A percentile compares a stretch with the other conserved stretches of the same genome.
Evolutionary conservation across 2,113 vertebrate species (phyloP).

Genomic region (Anhinga anhinga): DNA sequence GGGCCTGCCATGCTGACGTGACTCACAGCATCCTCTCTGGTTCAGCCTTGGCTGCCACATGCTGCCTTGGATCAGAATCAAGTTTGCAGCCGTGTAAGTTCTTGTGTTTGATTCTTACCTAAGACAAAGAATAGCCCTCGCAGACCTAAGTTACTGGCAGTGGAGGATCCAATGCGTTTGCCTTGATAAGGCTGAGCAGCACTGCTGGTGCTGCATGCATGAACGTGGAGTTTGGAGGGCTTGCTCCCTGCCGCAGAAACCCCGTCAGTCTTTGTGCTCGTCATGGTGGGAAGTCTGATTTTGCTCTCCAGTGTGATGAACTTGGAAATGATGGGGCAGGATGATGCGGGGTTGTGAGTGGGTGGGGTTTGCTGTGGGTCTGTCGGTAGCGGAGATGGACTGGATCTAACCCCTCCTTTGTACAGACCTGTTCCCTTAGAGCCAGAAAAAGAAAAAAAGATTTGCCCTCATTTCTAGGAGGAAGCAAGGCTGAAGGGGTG

Average conservation of each 20-base stretch:
- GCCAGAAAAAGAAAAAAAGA: not conserved
- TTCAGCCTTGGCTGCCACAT: rapidly evolving
- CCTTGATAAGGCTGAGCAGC: not conserved
- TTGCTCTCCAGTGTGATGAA: not conserved
- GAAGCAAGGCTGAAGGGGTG: not conserved
- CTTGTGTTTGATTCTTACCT: not conserved
- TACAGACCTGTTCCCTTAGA: not conserved
- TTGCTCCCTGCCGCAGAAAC: not conserved
- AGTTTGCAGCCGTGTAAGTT: not conserved
- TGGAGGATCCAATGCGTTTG: rapidly evolving
- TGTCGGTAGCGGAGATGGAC: not conserved
- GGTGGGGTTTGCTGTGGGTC: not conserved
- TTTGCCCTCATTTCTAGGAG: not conserved
- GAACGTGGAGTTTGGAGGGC: not conserved
- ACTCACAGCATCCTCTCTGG: not conserved
- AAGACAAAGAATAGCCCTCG: not conserved
- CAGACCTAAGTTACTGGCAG: not conserved
- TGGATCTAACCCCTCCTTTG: not conserved
- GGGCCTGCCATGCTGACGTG: rapidly evolving
- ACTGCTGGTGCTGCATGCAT: not conserved
- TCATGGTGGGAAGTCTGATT: not conserved
- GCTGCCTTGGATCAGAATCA: not conserved
- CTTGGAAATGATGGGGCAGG: not conserved
- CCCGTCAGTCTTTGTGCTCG: not conserved
- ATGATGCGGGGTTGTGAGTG: not conserved